Evolutionary conservation across 2,888 invertebrate genomes (phyloP).

Genomic region (Dugesia japonica): DNA sequence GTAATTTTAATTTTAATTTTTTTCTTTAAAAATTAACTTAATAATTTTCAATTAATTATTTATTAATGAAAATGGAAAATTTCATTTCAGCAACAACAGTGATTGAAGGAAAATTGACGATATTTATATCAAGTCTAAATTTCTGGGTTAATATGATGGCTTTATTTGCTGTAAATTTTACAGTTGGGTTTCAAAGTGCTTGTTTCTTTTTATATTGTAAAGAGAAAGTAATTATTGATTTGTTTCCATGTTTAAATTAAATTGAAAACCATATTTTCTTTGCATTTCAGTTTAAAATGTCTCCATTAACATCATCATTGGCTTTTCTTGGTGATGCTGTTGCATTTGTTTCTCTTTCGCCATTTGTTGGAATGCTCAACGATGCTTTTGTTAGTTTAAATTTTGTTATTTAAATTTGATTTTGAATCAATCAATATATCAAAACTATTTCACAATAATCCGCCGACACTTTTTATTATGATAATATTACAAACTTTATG

Average conservation of each 20-base stretch:
- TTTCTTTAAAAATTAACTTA: no score
- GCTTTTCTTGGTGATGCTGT: background rate
- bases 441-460: no score
- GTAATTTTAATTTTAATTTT: background rate
- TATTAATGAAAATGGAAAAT: no score
- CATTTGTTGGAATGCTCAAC: background rate
- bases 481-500: no score
- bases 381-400: background rate
- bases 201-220: constrained; percentile 7
- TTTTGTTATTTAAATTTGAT: no score
- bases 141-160: background rate
- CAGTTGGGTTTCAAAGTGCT: background rate
- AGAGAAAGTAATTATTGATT: background rate
- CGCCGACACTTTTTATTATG: no score
- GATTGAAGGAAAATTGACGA: background rate
- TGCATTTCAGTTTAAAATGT: constrained; percentile 4
- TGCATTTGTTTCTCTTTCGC: background rate
- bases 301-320: background rate
- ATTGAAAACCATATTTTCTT: no score
- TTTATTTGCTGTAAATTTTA: constrained; percentile 1
- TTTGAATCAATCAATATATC: no score
- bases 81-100: background rate
- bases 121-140: background rate
- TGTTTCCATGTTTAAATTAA: no score
- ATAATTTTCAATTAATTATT: no score